These are phyloP conservation scores for Mesitornis unicolor DNA, from an alignment of 2,113 vertebrate genomes.

Conservation along the genomic window DNA sequence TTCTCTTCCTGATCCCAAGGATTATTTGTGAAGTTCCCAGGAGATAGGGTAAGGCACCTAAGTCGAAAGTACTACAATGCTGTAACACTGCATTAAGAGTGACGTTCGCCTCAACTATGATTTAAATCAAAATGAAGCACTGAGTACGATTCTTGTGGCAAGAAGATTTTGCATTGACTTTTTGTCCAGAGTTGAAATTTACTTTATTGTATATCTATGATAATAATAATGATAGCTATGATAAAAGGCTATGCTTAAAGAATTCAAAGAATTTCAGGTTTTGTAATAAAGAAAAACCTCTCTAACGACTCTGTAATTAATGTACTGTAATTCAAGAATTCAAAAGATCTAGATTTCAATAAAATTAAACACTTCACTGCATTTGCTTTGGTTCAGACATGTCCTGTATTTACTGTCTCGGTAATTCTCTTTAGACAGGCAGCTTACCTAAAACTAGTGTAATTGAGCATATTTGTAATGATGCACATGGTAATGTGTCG, in stretches of 20 bases:
- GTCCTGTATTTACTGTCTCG: background rate
- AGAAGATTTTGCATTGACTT: background rate
- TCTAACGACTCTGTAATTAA: background rate
- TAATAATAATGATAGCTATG: too few relatives aligned
- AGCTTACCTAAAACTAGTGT: background rate
- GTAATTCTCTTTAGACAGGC: background rate
- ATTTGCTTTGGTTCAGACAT: background rate
- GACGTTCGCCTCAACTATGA: accelerated
- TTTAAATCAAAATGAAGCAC: background rate
- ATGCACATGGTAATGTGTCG: background rate
- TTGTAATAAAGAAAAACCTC: background rate
- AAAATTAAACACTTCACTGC: background rate
- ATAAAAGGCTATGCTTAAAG: background rate
- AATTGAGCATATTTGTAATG: background rate
- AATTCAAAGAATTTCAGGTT: background rate
- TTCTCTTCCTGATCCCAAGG: background rate
- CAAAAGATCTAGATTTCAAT: background rate
- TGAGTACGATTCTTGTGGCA: background rate
- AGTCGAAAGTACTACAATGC: background rate
- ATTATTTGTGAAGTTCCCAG: background rate
- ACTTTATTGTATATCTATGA: background rate
- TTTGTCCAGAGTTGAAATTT: background rate
- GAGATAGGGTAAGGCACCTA: background rate
- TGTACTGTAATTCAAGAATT: background rate
- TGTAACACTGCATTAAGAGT: background rate